Evolutionary conservation across 1,140 invertebrate genomes (phyloP).

Genomic region (Probaryconus sp.): DNA sequence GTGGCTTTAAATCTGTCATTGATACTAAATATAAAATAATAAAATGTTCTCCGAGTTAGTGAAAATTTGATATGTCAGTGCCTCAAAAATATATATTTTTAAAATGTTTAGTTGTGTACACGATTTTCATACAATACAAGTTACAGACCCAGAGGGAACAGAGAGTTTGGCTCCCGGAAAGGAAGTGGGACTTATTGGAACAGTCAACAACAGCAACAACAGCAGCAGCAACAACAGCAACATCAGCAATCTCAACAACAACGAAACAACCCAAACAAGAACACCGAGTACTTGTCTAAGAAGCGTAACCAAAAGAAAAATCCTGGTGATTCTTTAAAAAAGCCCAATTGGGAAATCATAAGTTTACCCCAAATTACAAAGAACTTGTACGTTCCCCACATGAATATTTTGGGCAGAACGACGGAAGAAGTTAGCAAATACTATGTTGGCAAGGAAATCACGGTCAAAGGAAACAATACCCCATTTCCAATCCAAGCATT

Average conservation of each 20-base stretch:
- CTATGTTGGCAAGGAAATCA: slow-evolving; percentile 88
- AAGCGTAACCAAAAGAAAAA: slow-evolving; percentile 79
- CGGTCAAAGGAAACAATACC: slow-evolving; percentile 88
- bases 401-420: slow-evolving; percentile 84
- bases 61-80: too few species aligned
- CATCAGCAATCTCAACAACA: slow-evolving; percentile 59
- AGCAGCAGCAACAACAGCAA: slow-evolving; percentile 43
- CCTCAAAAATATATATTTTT: background rate
- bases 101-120: background rate
- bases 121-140: slow-evolving; percentile 26
- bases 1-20: too few species aligned
- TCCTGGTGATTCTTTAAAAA: slow-evolving; percentile 88
- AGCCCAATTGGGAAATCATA: slow-evolving; percentile 90
- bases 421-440: slow-evolving; percentile 87
- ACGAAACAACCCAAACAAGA: slow-evolving; percentile 52
- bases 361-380: slow-evolving; percentile 91
- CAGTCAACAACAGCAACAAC: slow-evolving; percentile 69
- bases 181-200: slow-evolving; percentile 75
- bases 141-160: slow-evolving; percentile 73
- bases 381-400: slow-evolving; percentile 93
- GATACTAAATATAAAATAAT: too few species aligned
- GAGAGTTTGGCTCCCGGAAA: slow-evolving; percentile 72
- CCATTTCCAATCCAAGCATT: slow-evolving; percentile 92
- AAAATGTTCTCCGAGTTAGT: too few species aligned
- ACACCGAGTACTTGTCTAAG: slow-evolving; percentile 68